A percentile compares a stretch with the other conserved stretches of the same genome.
These are phyloP conservation scores for Temnothorax longispinosus DNA, from an alignment of 1,140 invertebrate genomes.

Conservation along the genomic window DNA sequence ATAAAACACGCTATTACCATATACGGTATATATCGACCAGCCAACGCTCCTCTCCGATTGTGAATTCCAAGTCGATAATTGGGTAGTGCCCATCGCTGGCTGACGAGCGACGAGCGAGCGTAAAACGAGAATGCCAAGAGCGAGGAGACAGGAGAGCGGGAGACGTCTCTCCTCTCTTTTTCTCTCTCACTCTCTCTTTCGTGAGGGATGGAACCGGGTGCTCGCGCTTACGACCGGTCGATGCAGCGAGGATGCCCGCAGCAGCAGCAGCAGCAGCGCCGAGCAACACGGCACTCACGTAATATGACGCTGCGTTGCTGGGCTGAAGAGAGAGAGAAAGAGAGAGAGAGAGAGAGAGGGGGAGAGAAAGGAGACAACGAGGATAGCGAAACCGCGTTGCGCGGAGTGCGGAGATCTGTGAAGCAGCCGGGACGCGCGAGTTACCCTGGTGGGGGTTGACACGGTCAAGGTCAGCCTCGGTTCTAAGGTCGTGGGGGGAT, in stretches of 20 bases:
- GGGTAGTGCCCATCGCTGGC: slow-evolving; percentile 29
- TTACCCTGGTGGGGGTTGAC: slow-evolving; percentile 73
- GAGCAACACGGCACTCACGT: slow-evolving; percentile 78
- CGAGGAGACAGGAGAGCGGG: slow-evolving; percentile 38
- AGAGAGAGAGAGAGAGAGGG: background rate
- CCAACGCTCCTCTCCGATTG: slow-evolving; percentile 28
- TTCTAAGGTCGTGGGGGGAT: slow-evolving; percentile 81
- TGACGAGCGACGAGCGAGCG: slow-evolving; percentile 50
- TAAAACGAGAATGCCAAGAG: slow-evolving; percentile 48
- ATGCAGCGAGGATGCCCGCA: slow-evolving; percentile 80
- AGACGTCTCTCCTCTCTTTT: background rate
- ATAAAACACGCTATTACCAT: slow-evolving; percentile 36
- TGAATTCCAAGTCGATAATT: slow-evolving; percentile 47
- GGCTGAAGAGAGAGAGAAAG: slow-evolving; percentile 27
- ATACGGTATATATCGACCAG: slow-evolving; percentile 19
- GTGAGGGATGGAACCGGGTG: slow-evolving; percentile 43
- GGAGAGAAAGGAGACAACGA: background rate
- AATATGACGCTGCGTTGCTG: slow-evolving; percentile 72
- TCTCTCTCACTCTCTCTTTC: background rate
- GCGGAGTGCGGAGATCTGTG: slow-evolving; percentile 14
- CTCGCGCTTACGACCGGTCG: slow-evolving; percentile 73
- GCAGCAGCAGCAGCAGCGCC: slow-evolving; percentile 72
- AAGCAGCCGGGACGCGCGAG: slow-evolving; percentile 68
- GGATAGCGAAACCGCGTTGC: slow-evolving; percentile 22
- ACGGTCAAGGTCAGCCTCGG: slow-evolving; percentile 82